A percentile compares a stretch with the other conserved stretches of the same genome.
Conservation (phyloP, 2,797 vertebrate genomes). For the Leptatherina wallacei region DNA sequence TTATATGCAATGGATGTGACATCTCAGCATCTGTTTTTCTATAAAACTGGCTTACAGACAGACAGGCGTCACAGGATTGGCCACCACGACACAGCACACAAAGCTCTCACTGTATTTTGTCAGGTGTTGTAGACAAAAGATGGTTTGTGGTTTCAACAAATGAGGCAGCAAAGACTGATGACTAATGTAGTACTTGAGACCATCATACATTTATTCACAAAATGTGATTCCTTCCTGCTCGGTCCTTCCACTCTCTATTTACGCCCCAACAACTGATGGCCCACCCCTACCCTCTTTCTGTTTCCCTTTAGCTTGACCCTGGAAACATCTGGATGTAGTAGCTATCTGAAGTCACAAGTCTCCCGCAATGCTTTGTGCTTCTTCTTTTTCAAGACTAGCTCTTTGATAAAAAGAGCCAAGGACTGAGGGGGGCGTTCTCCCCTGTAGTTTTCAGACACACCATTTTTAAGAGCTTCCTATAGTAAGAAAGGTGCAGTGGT, state of each 20-base stretch:
- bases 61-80: not conserved
- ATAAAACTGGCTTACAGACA: not conserved
- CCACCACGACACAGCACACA: not conserved
- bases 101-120: not conserved
- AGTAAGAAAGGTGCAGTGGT: constrained; percentile 14
- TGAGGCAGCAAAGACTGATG: not conserved
- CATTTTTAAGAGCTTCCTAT: constrained; percentile 26
- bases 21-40: constrained; percentile 3
- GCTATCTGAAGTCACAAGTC: constrained; percentile 48
- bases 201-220: constrained; percentile 7
- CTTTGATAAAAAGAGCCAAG: constrained; percentile 47
- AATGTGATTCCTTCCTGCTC: constrained; percentile 8
- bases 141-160: not conserved
- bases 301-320: constrained; percentile 34
- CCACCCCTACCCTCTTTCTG: constrained; percentile 16
- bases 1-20: constrained; percentile 1
- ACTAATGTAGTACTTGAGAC: not conserved
- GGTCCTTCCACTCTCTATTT: constrained; percentile 12
- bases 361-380: constrained; percentile 53
- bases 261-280: constrained; percentile 25
- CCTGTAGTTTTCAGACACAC: constrained; percentile 29
- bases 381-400: constrained; percentile 28
- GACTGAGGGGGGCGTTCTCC: constrained; percentile 32
- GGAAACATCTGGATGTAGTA: constrained; percentile 68
- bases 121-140: constrained; percentile 6